phyloP scores from a whole-genome alignment of 2,113 vertebrate species.

The Salvator merianae region DNA sequence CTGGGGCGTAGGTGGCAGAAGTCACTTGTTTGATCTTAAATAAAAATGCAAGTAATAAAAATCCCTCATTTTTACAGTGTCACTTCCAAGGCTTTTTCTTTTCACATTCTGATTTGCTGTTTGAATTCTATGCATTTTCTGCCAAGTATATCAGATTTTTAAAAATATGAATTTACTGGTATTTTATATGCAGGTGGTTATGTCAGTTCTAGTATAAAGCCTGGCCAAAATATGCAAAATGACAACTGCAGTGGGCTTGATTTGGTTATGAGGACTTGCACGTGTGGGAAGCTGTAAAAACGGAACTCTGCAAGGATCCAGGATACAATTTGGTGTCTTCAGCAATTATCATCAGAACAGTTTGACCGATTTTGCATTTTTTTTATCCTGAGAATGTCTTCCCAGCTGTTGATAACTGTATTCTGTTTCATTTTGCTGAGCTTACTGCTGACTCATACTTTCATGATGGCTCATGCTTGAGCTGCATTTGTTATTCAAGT shows the following conservation, averaged over 20 bases:
- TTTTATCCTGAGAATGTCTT: not conserved
- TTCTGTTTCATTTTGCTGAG: not conserved
- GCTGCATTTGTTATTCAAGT: not conserved
- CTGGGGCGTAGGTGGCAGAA: slow-evolving; percentile 25
- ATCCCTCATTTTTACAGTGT: slow-evolving; percentile 35
- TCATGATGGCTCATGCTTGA: not conserved
- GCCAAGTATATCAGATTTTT: not conserved
- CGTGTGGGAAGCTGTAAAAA: slow-evolving; percentile 2
- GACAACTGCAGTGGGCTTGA: slow-evolving; percentile 19
- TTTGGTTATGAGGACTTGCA: slow-evolving; percentile 19
- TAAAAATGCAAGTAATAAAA: slow-evolving; percentile 24
- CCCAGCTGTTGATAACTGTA: not conserved
- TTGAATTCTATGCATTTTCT: slow-evolving; percentile 28
- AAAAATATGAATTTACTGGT: slow-evolving; percentile 8
- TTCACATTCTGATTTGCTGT: slow-evolving; percentile 24
- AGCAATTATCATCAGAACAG: not conserved
- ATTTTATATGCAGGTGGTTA: not conserved
- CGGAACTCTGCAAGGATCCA: not conserved
- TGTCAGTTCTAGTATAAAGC: not conserved
- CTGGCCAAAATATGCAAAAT: slow-evolving; percentile 3
- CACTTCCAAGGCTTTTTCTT: slow-evolving; percentile 39
- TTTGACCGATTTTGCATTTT: not conserved
- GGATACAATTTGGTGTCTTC: slow-evolving; percentile 2
- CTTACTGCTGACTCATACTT: not conserved
- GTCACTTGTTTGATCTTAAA: slow-evolving; percentile 6